Evolutionary conservation across 2,113 vertebrate genomes (phyloP).

Genomic region (Myrmecobius fasciatus): DNA sequence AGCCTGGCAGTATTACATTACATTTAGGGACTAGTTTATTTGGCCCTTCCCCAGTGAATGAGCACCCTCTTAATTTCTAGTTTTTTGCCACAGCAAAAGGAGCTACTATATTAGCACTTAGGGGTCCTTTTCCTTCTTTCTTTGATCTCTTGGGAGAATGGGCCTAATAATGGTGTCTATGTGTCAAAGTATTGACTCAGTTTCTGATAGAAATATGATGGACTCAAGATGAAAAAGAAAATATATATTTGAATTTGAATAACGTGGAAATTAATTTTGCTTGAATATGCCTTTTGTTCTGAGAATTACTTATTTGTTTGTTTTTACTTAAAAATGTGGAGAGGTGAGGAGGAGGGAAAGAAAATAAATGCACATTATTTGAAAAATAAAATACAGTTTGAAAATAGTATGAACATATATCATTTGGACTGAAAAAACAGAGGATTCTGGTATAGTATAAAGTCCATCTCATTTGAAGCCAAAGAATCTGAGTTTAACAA

Average conservation of each 20-base stretch:
- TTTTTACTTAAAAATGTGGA: neutral
- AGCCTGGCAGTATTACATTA: too few species aligned
- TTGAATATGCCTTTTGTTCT: neutral
- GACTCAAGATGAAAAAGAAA: neutral
- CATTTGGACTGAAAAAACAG: neutral
- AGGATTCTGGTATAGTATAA: neutral
- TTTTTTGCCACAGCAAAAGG: neutral
- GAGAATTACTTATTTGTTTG: neutral
- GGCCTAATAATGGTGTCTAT: neutral
- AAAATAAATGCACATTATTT: neutral
- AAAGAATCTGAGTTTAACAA: neutral
- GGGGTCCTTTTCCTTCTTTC: neutral
- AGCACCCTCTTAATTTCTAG: neutral
- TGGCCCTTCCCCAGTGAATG: neutral
- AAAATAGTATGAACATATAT: neutral
- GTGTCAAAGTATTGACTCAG: neutral
- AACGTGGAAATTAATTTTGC: neutral
- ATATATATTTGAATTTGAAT: neutral
- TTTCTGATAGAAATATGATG: neutral
- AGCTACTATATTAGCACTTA: neutral
- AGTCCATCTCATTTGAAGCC: neutral
- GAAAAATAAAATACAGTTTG: neutral
- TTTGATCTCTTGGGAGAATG: neutral
- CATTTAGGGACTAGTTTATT: too few species aligned
- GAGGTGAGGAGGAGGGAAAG: neutral